Evolutionary conservation across 2,797 vertebrate genomes (phyloP).

Genomic region (Sibirionetta formosa): DNA sequence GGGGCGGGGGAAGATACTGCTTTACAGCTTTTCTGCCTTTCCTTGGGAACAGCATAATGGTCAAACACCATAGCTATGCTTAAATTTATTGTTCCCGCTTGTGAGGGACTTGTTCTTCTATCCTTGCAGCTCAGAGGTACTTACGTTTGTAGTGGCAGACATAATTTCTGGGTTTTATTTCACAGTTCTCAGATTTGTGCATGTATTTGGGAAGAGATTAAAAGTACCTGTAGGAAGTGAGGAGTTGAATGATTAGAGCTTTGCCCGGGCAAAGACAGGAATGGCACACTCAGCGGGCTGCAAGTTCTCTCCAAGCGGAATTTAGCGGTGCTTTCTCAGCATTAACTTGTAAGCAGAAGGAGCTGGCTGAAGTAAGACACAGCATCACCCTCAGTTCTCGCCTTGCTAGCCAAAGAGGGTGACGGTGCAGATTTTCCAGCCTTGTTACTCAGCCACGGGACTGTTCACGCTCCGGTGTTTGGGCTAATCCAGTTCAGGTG

Average conservation of each 20-base stretch:
- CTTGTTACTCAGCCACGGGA: not conserved
- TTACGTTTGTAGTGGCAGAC: not conserved
- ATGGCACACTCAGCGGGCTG: not conserved
- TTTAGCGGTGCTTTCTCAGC: not conserved
- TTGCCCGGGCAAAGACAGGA: not conserved
- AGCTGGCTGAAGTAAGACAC: not conserved
- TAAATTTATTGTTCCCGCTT: too few species aligned
- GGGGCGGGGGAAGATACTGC: too few species aligned
- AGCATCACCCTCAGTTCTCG: not conserved
- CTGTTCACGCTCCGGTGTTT: fast-evolving
- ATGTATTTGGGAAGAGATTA: not conserved
- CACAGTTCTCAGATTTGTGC: not conserved
- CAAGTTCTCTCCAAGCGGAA: not conserved
- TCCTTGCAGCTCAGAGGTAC: not conserved
- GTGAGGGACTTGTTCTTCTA: not conserved
- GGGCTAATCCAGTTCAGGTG: not conserved
- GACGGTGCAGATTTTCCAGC: not conserved
- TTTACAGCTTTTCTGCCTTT: not conserved
- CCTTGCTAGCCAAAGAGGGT: not conserved
- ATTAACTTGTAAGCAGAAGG: not conserved
- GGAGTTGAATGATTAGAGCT: not conserved
- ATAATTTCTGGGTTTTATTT: not conserved
- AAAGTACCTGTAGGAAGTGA: not conserved
- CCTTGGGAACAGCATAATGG: too few species aligned
- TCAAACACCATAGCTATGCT: not conserved